phyloP scores from a whole-genome alignment of 1,140 invertebrate genomes.

The Caenorhabditis latens region DNA sequence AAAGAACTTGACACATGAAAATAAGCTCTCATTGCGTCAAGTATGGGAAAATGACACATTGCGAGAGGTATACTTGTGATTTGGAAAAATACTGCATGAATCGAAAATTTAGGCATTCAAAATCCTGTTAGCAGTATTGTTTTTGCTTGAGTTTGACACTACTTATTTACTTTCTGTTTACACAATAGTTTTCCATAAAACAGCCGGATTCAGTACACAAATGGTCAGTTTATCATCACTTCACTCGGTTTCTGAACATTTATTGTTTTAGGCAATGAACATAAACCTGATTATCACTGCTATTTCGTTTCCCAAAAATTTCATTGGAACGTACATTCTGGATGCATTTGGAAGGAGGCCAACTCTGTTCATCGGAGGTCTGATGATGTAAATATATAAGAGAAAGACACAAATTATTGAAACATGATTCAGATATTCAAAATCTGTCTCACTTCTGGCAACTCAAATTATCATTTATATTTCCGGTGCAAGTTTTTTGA shows the following conservation, averaged over 20 bases:
- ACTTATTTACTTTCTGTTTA: not conserved
- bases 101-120: not conserved
- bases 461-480: not conserved
- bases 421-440: not conserved
- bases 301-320: not conserved
- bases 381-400: not conserved
- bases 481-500: not conserved
- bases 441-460: not conserved
- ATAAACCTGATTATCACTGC: conserved; percentile 7
- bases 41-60: not conserved
- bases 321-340: not conserved
- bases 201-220: not conserved
- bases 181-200: not conserved
- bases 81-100: not conserved
- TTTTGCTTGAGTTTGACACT: not conserved
- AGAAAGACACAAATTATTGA: not conserved
- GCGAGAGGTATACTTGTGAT: not conserved
- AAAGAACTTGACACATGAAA: not conserved
- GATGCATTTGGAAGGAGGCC: conserved; percentile 13
- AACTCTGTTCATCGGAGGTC: not conserved
- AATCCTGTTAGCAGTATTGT: not conserved
- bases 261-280: conserved; percentile 16
- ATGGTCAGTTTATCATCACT: not conserved
- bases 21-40: not conserved
- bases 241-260: not conserved